Evolutionary conservation across 2,113 vertebrate genomes (phyloP).

Genomic region (Paramisgurnus dabryanus): DNA sequence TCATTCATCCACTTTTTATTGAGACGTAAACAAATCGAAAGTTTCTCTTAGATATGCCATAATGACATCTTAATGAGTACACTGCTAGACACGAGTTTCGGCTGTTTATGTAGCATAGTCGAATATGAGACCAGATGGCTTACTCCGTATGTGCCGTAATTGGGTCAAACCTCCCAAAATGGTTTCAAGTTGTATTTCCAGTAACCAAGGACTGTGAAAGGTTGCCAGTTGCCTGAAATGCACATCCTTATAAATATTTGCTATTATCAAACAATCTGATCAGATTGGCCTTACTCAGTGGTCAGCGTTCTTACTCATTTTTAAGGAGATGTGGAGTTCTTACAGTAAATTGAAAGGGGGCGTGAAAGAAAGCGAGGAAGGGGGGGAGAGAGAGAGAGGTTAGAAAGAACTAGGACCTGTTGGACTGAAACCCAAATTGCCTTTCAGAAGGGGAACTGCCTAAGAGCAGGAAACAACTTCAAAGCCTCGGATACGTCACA

Average conservation of each 20-base stretch:
- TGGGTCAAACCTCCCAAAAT: slow-evolving; percentile 20
- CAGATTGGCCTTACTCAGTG: neutral
- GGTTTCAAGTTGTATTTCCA: slow-evolving; percentile 37
- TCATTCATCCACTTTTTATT: neutral
- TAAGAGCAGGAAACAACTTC: slow-evolving; percentile 63
- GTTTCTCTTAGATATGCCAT: slow-evolving; percentile 15
- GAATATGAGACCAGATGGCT: slow-evolving; percentile 25
- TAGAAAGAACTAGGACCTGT: slow-evolving; percentile 40
- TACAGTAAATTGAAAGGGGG: slow-evolving; percentile 12
- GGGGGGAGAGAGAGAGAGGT: slow-evolving; percentile 5
- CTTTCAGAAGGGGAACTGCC: slow-evolving; percentile 56
- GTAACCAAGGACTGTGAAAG: slow-evolving; percentile 24
- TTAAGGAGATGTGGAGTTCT: neutral
- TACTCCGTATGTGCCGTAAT: slow-evolving; percentile 1
- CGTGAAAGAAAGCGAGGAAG: neutral
- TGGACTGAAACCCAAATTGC: slow-evolving; percentile 47
- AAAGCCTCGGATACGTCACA: slow-evolving; percentile 60
- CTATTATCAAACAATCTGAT: neutral
- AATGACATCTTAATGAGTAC: slow-evolving; percentile 35
- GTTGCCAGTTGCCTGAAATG: slow-evolving; percentile 16
- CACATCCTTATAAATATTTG: slow-evolving; percentile 1
- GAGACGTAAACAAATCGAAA: slow-evolving; percentile 22
- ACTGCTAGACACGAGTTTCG: slow-evolving; percentile 1
- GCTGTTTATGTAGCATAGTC: slow-evolving; percentile 19
- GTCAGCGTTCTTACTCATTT: neutral